Evolutionary conservation across 1,140 invertebrate species (phyloP), one percentile per base, ranked within the genome.

Genomic region (Dufourea novaeangliae): DNA sequence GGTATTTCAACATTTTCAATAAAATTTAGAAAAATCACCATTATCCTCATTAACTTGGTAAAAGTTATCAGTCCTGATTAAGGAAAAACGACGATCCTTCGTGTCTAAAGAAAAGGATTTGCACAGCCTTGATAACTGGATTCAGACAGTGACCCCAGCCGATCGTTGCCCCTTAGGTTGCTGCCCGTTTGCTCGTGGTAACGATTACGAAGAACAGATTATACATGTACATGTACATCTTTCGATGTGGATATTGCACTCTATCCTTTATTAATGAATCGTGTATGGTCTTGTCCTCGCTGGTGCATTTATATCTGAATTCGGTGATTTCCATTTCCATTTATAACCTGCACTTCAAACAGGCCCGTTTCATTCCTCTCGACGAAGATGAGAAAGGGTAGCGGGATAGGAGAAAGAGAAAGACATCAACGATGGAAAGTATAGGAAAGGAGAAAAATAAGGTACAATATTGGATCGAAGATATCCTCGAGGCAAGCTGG

Each of bases 61-160:
- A 76, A n/a, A 82, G 83, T 85, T 69, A 66, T 81, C 76, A 72
- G 73, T 79, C 59, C 68, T 62, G 27, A 59, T 29, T 54, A 74
- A 83, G 59, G 72, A 83, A 71, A 77, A 85, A 83, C 84, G 74
- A 66, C 69, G 75, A 74, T 83, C 74, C 76, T 73, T 73, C 46
- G 74, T 72, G 64, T 76, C 67, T 66, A 61, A 87, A 80, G 84
- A 80, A 85, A 85, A 85, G 80, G 85, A 87, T 85, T 78, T 62
- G n/a, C n/a, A n/a, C 67, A 87, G 86, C 86, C 86, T 87, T 87
- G 86, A 83, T 87, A 86, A 86, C 85, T 87, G 86, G 86, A 87
- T 86, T 73, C 84, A 85, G 86, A 71, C 86, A 87, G 86, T 81
- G 86, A 87, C 84, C 86, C 80, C 68, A 76, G 70, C 63, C 78